phyloP scores from a whole-genome alignment of 2,113 vertebrate genomes.

The Macroglossus sobrinus region DNA sequence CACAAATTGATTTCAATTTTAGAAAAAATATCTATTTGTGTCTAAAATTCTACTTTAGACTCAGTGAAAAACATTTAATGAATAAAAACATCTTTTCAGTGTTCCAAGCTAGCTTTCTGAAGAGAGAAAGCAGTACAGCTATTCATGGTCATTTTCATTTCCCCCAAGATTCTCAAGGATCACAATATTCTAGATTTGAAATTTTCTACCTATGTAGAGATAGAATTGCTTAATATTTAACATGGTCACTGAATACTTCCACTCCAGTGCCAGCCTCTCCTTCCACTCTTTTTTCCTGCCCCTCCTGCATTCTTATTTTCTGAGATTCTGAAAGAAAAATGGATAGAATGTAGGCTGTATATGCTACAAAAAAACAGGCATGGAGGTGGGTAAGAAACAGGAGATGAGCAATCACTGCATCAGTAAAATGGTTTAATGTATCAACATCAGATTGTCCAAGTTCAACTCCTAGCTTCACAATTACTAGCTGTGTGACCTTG shows the following conservation, averaged over 20 bases:
- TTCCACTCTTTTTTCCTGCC: neutral
- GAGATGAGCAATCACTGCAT: neutral
- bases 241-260: neutral
- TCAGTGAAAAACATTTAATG: neutral
- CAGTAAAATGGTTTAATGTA: neutral
- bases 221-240: neutral
- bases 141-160: neutral
- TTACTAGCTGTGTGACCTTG: neutral
- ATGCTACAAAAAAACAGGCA: neutral
- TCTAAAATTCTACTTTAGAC: neutral
- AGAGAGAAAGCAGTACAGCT: neutral
- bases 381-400: too few relatives aligned
- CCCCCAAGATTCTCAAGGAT: neutral
- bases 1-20: constrained; percentile 8
- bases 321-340: neutral
- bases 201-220: neutral
- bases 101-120: neutral
- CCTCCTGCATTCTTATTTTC: neutral
- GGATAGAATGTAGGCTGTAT: neutral
- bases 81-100: neutral
- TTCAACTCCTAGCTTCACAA: neutral
- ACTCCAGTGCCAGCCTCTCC: neutral
- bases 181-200: neutral
- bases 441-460: neutral
- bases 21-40: constrained; percentile 7